Base-by-base conservation (phyloP, 2,888 invertebrate species). In the Xiphydria camelus region DNA sequence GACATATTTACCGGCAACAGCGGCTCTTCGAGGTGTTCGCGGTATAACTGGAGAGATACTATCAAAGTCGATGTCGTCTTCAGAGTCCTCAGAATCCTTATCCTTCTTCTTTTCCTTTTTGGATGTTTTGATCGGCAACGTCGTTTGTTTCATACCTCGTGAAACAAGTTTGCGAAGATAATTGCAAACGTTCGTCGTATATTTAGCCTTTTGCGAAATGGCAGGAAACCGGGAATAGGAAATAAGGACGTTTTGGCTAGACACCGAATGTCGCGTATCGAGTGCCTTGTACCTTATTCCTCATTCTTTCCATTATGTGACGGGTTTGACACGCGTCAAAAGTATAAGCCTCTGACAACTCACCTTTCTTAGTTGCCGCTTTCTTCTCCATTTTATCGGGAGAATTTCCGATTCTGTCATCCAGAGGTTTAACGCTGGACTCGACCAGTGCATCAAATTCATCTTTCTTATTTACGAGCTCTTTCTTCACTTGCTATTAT, bases 71-170 rank as follows among this genome's bases (percentile, higher is more conserved):
- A 71, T 73, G 22, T 79, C 79, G 0, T 79, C 80, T 32, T n/a
- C n/a, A n/a, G n/a, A n/a, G n/a, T 70, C 76, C n/a, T 70, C 64
- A 0, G 77, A 78, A 7, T 77, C 77, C 60, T 77, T 71, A 21
- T 57, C 62, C 47, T 64, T 68, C 17, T 61, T 51, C 31, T 64
- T 74, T 59, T 78, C 79, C 41, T 72, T 75, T 17, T 72, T 70
- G 1, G 47, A 46, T n/a, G n/a, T n/a, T 64, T 83, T 83, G 64
- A 91, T 91, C 12, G 73, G 76, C 22, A 91, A 75, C 64, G 88
- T 91, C 0, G 85, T 80, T 75, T 91, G 91, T 64, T 89, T 91
- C 50, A 88, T 60, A 1, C 84, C 86, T 64, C n/a, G n/a, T n/a
- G n/a, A n/a, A n/a, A n/a, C n/a, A 18, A 14, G 7, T 4, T 23